These are phyloP conservation scores for Caenorhabditis sp. DNA, from an alignment of 2,888 invertebrate genomes.

Conservation along the genomic window DNA sequence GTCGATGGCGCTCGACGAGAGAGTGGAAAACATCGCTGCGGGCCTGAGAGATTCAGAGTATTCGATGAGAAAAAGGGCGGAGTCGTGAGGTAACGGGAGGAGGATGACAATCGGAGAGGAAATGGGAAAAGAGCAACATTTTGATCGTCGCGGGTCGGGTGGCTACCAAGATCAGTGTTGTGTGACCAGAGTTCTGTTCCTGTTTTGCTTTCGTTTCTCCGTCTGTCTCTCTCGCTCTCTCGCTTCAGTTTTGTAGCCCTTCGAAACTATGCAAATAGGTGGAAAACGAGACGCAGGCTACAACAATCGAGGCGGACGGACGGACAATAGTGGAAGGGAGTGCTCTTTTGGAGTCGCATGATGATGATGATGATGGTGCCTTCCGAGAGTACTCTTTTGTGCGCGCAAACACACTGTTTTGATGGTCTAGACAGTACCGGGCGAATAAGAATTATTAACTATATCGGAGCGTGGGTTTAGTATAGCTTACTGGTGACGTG, in stretches of 20 bases:
- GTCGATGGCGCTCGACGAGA: conserved; percentile 54
- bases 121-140: conserved; percentile 9
- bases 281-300: conserved; percentile 4
- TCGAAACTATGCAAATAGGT: conserved; percentile 42
- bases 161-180: conserved; percentile 15
- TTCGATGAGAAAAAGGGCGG: conserved; percentile 11
- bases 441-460: no score
- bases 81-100: background rate
- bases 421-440: no score
- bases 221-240: conserved; percentile 11
- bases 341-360: no score
- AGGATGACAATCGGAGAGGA: background rate
- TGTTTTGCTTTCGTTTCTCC: conserved; percentile 4
- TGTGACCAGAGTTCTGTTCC: conserved; percentile 36
- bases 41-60: no score
- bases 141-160: conserved; percentile 3
- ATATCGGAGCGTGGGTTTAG: background rate
- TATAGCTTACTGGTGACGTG: conserved; percentile 2
- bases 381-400: no score
- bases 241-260: conserved; percentile 14
- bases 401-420: conserved; percentile 15
- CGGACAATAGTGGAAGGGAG: conserved; percentile 2
- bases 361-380: no score
- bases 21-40: conserved; percentile 50
- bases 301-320: no score